Percentiles rank a stretch among this genome's conserved stretches.
Conservation (phyloP, 2,797 vertebrate species). For the Pseudochirops cupreus region DNA sequence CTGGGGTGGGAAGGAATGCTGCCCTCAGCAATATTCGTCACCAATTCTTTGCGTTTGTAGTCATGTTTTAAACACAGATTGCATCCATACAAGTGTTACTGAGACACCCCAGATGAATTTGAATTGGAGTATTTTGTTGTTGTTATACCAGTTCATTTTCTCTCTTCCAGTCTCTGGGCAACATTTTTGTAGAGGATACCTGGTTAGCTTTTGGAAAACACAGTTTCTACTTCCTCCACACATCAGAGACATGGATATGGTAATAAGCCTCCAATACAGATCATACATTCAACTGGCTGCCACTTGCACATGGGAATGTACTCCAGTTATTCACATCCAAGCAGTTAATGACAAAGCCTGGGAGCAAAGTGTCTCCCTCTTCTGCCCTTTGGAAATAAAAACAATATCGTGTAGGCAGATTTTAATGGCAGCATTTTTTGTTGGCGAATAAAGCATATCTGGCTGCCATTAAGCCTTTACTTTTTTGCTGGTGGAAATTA, state of each 20-base stretch:
- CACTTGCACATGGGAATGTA: conserved; percentile 16
- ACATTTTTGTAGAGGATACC: background rate
- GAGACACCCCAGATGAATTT: background rate
- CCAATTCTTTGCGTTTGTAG: conserved; percentile 20
- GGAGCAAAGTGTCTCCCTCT: conserved; percentile 8
- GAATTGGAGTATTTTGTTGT: background rate
- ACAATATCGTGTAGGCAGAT: background rate
- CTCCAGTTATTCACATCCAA: conserved; percentile 28
- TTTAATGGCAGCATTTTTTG: conserved; percentile 13
- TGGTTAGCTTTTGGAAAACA: conserved; percentile 15
- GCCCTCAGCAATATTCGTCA: background rate
- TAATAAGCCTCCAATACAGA: conserved; percentile 30
- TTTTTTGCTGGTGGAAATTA: conserved; percentile 32
- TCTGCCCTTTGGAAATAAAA: conserved; percentile 53
- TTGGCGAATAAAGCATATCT: background rate
- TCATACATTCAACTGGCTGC: conserved; percentile 25
- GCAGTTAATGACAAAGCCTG: conserved; percentile 22
- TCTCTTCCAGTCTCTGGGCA: background rate
- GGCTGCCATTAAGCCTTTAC: conserved; percentile 26
- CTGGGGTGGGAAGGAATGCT: background rate
- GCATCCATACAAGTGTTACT: conserved; percentile 5
- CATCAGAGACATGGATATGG: conserved; percentile 16
- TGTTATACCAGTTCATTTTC: conserved; percentile 24
- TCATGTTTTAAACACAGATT: conserved; percentile 29
- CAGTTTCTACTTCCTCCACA: conserved; percentile 41